Evolutionary conservation across 2,113 vertebrate species (phyloP).

Genomic region (Arvicanthis niloticus): DNA sequence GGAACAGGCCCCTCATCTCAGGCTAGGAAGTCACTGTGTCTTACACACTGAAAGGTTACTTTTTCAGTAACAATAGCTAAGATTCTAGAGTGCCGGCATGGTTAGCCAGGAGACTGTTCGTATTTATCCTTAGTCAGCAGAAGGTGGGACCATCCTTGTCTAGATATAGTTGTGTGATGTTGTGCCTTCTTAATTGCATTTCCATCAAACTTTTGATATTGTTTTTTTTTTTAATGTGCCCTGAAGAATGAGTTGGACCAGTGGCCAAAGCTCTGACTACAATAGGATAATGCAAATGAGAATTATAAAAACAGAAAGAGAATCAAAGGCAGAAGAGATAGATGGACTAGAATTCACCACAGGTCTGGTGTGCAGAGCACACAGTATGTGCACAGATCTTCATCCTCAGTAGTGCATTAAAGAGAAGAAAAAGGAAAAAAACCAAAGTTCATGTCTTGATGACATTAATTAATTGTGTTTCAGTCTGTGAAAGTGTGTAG

Average conservation of each 20-base stretch:
- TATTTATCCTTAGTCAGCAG: conserved; percentile 24
- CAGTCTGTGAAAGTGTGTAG: neutral
- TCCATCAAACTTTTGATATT: conserved; percentile 64
- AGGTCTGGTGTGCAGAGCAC: neutral
- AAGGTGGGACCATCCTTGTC: conserved; percentile 50
- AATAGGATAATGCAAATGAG: conserved; percentile 27
- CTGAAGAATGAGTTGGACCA: conserved; percentile 59
- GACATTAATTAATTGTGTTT: conserved; percentile 29
- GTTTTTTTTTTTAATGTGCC: conserved; percentile 48
- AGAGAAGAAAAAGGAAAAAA: neutral
- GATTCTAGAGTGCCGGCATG: neutral
- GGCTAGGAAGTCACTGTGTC: conserved; percentile 9
- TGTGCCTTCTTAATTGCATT: conserved; percentile 64
- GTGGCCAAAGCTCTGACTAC: conserved; percentile 46
- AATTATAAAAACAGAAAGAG: conserved; percentile 28
- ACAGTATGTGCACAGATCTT: no score
- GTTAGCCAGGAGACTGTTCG: neutral
- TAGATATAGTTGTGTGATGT: conserved; percentile 34
- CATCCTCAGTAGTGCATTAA: neutral
- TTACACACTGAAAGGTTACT: neutral
- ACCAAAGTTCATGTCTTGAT: neutral
- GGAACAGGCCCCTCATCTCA: neutral
- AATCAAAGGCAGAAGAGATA: conserved; percentile 1
- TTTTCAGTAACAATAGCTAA: conserved; percentile 40
- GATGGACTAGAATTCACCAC: neutral